Base-by-base conservation (phyloP, 2,888 invertebrate species). In the Apotomis turbidana region DNA sequence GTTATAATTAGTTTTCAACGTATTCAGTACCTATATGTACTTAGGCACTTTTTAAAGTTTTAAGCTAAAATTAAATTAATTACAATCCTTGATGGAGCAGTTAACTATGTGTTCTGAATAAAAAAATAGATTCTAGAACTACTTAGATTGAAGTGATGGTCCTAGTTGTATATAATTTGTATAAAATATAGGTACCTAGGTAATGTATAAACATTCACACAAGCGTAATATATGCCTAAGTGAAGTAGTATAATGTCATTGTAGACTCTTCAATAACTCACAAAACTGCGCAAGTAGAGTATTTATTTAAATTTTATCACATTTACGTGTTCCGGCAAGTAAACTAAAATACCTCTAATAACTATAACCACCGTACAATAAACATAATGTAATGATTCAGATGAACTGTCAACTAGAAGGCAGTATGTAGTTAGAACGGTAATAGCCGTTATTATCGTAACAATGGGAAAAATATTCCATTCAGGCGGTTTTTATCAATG, bases 391-490 rank as follows among this genome's bases (percentile, higher is more conserved):
- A 64, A 41, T 27, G 10, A 46, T 41, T 63, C 38, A 36, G 36
- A 44, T 54, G 57, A 58, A 10, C 41, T 57, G 69, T 44, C 70
- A 64, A 70, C 63, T 44, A 15, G 36, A 15, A 49, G 58, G 36
- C n/a, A 58, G 58, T 49, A 38, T 46, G 38, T 44, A 54, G 72
- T 63, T 63, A 38, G 68, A 63, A 61, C 71, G 38, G 55, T 71
- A 66, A 71, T 66, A 5, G 15, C 58, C 12, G 68, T 68, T 63
- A 72, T 68, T 63, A 68, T 5, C 27, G 62, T 68, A 72, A 72
- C 58, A 68, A 72, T 72, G 72, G 68, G 68, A 72, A 71, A 15
- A 57, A 62, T 61, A 55, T 71, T 58, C 57, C 38, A 72, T 72
- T 72, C 72, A 68, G 4, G 44, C 62, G 44, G 68, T 72, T 72